Evolutionary conservation across 2,113 vertebrate species (phyloP).

Genomic region (Haplotaxodon microlepis): DNA sequence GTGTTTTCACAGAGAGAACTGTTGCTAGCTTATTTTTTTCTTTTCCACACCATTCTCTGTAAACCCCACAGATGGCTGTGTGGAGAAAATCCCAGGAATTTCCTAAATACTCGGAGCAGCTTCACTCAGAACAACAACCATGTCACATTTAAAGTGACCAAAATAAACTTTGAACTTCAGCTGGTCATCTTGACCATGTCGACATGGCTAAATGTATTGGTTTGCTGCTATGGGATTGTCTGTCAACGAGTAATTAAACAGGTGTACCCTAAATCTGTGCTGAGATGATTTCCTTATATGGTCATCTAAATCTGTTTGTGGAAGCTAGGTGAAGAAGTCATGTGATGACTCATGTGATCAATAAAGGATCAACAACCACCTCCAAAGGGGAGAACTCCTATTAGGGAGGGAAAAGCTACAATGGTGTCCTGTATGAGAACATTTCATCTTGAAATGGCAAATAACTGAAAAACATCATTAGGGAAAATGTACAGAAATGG

Average conservation of each 20-base stretch:
- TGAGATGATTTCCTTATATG: not conserved
- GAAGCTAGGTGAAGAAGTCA: not conserved
- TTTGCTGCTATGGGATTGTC: not conserved
- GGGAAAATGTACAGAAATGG: not conserved
- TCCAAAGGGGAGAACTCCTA: not conserved
- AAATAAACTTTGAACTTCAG: not conserved
- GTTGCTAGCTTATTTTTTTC: not conserved
- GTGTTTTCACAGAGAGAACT: not conserved
- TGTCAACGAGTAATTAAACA: not conserved
- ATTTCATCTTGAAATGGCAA: not conserved
- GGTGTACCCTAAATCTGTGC: not conserved
- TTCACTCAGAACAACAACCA: not conserved
- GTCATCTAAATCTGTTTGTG: not conserved
- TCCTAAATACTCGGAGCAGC: not conserved
- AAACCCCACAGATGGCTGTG: not conserved
- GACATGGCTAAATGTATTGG: not conserved
- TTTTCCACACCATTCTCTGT: not conserved
- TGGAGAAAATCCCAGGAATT: not conserved
- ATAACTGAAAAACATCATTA: not conserved
- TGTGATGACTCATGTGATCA: not conserved
- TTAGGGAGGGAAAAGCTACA: not conserved
- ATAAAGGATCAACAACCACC: not conserved
- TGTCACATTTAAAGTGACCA: not conserved
- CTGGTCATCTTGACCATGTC: not conserved
- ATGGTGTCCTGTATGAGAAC: rapidly evolving